phyloP scores from a whole-genome alignment of 2,888 invertebrate genomes.

The Alcis repandata region DNA sequence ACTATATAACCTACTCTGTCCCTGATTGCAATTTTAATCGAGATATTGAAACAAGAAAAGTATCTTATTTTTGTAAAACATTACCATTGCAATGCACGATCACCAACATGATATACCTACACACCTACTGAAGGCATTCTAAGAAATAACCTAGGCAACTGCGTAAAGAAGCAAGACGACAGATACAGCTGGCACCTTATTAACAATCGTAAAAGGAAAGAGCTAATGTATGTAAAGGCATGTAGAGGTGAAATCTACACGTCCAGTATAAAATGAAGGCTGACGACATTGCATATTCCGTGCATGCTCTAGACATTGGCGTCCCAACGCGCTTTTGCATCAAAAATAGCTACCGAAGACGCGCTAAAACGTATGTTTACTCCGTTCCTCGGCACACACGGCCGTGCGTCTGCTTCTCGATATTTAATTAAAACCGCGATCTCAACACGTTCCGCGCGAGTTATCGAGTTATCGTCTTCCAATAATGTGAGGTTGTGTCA shows the following conservation, averaged over 20 bases:
- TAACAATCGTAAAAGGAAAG: conserved; percentile 32
- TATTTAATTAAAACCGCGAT: conserved; percentile 48
- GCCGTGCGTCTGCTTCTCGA: conserved; percentile 63
- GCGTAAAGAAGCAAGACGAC: background rate
- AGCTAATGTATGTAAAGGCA: conserved; percentile 42
- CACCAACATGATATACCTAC: no score
- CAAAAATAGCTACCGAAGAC: conserved; percentile 85
- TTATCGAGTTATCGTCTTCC: conserved; percentile 50
- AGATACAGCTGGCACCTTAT: conserved; percentile 18
- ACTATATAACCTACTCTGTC: no score
- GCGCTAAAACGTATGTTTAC: conserved; percentile 81
- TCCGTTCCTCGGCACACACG: conserved; percentile 73
- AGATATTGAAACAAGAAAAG: no score
- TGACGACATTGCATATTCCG: conserved; percentile 86
- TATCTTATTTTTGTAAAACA: no score
- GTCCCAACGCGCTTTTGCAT: conserved; percentile 84
- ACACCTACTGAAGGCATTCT: background rate
- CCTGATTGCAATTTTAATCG: no score
- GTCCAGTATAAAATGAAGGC: conserved; percentile 71
- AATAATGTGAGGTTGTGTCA: conserved; percentile 69
- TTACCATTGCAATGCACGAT: no score
- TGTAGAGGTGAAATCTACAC: conserved; percentile 54
- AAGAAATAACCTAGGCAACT: background rate
- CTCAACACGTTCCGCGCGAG: conserved; percentile 45
- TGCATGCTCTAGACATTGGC: conserved; percentile 87